Evolutionary conservation across 2,888 invertebrate species (phyloP).

Genomic region (Drosophila nigritarsus): DNA sequence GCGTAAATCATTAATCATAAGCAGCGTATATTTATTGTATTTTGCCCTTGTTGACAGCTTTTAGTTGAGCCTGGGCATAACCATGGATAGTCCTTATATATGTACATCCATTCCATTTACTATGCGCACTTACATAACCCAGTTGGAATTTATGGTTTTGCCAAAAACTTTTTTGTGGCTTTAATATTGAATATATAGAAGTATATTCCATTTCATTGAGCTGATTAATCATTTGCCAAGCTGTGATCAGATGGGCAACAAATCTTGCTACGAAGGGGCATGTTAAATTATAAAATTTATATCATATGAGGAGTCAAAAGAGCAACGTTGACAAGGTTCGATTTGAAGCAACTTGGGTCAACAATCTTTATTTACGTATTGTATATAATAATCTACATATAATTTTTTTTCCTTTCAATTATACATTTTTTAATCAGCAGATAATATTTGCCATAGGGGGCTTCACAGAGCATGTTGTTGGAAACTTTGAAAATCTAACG

Average conservation of each 20-base stretch:
- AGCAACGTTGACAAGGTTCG: not conserved
- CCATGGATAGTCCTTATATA: constrained; percentile 37
- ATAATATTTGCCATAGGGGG: not conserved
- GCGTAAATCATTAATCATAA: constrained; percentile 78
- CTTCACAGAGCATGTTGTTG: not conserved
- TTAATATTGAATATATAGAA: constrained; percentile 25
- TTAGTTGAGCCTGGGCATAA: constrained; percentile 46
- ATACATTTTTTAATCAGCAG: not conserved
- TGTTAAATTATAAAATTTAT: not conserved
- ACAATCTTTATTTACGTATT: not conserved
- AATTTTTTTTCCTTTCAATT: not conserved
- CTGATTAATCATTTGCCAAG: constrained; percentile 3
- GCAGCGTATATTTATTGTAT: constrained; percentile 76
- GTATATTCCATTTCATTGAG: constrained; percentile 2
- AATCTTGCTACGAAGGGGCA: not conserved
- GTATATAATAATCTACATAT: not conserved
- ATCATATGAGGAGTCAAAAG: not conserved
- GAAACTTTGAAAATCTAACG: not conserved
- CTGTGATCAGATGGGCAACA: not conserved
- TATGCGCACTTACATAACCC: constrained; percentile 35
- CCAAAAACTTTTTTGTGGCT: constrained; percentile 17
- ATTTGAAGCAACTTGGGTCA: not conserved
- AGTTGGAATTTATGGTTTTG: constrained; percentile 40
- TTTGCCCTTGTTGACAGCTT: constrained; percentile 72
- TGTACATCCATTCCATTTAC: constrained; percentile 39